A percentile compares a stretch with the other conserved stretches of the same genome.
These are phyloP conservation scores for Protonemura montana DNA, from an alignment of 2,888 invertebrate species.

Conservation along the genomic window DNA sequence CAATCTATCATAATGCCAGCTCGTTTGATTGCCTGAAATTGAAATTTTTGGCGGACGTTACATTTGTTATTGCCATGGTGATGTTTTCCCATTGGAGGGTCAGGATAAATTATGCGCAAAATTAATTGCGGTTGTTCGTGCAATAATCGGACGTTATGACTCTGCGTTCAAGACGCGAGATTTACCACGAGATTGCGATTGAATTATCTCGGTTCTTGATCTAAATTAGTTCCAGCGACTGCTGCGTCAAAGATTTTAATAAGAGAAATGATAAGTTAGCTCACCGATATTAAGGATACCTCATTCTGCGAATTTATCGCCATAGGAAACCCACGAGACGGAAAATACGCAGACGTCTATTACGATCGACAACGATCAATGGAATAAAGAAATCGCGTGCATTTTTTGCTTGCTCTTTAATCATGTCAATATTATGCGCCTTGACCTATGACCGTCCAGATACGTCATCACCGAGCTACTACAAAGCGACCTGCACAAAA, in stretches of 20 bases:
- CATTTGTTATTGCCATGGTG: background rate
- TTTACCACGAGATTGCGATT: background rate
- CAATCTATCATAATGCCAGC: background rate
- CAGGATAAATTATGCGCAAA: background rate
- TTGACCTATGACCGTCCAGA: conserved; percentile 64
- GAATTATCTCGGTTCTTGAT: background rate
- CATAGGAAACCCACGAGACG: background rate
- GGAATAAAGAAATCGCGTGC: background rate
- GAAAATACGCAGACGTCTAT: background rate
- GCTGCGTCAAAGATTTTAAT: background rate
- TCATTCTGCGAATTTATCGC: background rate
- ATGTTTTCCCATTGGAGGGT: background rate
- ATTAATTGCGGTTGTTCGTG: background rate
- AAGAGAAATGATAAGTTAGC: background rate
- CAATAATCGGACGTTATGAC: background rate
- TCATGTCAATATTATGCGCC: conserved; percentile 30
- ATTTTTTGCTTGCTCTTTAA: background rate
- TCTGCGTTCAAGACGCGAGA: background rate
- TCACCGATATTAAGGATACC: background rate
- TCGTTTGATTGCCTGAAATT: background rate
- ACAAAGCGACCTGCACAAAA: conserved; percentile 99
- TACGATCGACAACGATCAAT: background rate
- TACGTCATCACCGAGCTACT: conserved; percentile 99
- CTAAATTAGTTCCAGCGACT: background rate
- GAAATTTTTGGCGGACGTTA: background rate